These are phyloP conservation scores for Daphoenositta chrysoptera DNA, from an alignment of 2,113 vertebrate species.

Conservation along the genomic window DNA sequence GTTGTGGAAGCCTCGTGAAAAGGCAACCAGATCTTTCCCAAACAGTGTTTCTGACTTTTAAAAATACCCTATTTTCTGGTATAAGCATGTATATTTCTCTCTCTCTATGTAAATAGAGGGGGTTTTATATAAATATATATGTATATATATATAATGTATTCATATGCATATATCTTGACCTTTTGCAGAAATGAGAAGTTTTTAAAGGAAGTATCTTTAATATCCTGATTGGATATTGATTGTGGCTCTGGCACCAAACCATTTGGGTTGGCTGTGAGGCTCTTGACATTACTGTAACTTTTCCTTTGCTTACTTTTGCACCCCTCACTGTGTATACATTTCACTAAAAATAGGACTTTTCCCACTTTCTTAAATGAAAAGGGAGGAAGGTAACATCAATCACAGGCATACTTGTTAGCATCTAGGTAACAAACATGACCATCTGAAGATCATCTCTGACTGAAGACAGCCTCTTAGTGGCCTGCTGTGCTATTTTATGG, in stretches of 20 bases:
- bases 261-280: neutral
- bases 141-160: neutral
- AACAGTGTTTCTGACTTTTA: neutral
- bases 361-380: neutral
- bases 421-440: neutral
- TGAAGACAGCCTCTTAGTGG: neutral
- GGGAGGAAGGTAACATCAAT: neutral
- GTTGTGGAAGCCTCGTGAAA: neutral
- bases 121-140: neutral
- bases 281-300: neutral
- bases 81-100: fast-evolving
- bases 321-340: neutral
- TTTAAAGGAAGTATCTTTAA: neutral
- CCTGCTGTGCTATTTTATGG: neutral
- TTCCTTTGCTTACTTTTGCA: neutral
- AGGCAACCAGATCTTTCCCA: neutral
- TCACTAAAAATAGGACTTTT: neutral
- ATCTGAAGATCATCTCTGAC: neutral
- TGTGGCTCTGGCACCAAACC: neutral
- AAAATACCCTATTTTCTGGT: neutral
- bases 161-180: neutral
- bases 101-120: neutral
- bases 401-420: neutral
- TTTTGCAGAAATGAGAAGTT: neutral
- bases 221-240: neutral